Evolutionary conservation across 2,113 vertebrate species (phyloP).

Genomic region (Chionis minor): DNA sequence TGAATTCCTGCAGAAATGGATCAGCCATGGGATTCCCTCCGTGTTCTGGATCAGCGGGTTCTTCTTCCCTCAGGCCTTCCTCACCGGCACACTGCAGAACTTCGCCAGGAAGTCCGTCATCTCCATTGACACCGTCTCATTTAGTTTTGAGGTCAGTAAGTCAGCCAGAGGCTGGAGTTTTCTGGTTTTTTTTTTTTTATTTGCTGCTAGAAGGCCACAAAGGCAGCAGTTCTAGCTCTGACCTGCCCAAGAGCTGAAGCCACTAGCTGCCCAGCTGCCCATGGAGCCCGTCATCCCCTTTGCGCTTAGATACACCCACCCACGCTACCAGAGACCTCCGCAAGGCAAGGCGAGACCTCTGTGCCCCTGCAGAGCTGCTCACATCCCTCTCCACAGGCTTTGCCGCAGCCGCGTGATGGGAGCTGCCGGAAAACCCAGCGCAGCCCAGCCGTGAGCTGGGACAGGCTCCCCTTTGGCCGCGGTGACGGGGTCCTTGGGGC

Average conservation of each 20-base stretch:
- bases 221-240: not conserved
- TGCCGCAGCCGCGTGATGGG: not conserved
- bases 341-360: not conserved
- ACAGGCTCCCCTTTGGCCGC: not conserved
- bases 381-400: not conserved
- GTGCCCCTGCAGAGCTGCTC: not conserved
- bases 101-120: conserved; percentile 80
- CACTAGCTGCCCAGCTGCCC: not conserved
- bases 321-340: not conserved
- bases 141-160: conserved; percentile 84
- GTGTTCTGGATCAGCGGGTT: conserved; percentile 94
- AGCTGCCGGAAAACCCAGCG: not conserved
- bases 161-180: not conserved
- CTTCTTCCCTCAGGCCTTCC: conserved; percentile 93
- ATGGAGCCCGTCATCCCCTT: not conserved
- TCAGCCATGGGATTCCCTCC: conserved; percentile 78
- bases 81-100: conserved; percentile 91
- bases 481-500: not conserved
- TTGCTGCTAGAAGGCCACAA: not conserved
- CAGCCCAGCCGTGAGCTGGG: not conserved
- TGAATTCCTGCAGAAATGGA: conserved; percentile 83
- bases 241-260: not conserved
- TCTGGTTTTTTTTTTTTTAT: not conserved
- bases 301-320: not conserved
- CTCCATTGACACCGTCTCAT: conserved; percentile 87